Evolutionary conservation across 2,888 invertebrate species (phyloP), one percentile per base, ranked within the genome.

Genomic region (Brenthis hecate): DNA sequence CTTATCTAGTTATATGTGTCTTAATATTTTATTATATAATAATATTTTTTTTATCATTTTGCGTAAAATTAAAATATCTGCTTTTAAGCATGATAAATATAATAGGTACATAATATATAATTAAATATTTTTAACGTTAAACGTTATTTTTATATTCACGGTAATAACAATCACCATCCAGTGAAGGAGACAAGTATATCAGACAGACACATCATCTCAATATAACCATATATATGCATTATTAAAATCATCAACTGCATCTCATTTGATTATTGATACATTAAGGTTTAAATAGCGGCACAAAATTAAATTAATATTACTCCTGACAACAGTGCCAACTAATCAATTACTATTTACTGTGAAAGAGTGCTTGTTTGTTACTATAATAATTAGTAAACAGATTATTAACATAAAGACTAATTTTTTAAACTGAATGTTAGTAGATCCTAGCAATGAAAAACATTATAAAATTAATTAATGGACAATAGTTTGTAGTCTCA

Each of bases 301-400:
- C 53, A 43, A 16, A 36, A 61, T 51, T 16, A 32, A 36, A 13
- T 16, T 28, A 61, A 28, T 48, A 61, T 53, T 32, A 32, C 58
- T 60, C 51, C 51, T 62, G 62, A 51, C 51, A 62, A 62, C 53
- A 62, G 62, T 62, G 62, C 62, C 62, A 62, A 62, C 16, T 51
- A 28, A 51, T 60, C 16, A 61, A 62, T 53, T 43, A 16, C 3
- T 56, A 36, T 36, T 43, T 13, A 53, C 51, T 53, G 53, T 32
- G 53, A 53, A 36, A 5, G 62, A 16, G 53, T 53, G 36, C 16
- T 62, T 62, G 51, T 51, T 53, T 16, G n/a, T 4, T 53, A 53
- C 28, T n/a, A 28, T 55, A 32, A 11, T 3, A 14, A 32, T 23
- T 53, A 19, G 11, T 6, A 3, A 16, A 61, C 51, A 32, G 32